phyloP scores from a whole-genome alignment of 2,113 vertebrate genomes.

The Spilogale gracilis region DNA sequence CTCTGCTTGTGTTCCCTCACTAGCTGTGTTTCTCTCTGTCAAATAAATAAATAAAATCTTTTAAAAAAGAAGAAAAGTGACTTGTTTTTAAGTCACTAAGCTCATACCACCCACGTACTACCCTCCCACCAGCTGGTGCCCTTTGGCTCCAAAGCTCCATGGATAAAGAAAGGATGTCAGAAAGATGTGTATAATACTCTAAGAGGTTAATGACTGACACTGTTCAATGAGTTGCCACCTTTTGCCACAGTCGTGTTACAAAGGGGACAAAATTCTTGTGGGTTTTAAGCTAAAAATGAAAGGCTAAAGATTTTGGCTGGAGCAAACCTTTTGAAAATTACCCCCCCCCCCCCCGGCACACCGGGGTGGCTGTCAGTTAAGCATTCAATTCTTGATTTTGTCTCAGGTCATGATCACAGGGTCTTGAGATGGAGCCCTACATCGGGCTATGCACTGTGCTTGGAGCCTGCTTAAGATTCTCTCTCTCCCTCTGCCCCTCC shows the following conservation, averaged over 20 bases:
- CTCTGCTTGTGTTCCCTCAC: too few relatives aligned
- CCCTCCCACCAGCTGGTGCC: background rate
- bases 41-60: too few relatives aligned
- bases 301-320: background rate
- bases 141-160: background rate
- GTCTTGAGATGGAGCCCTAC: background rate
- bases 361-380: background rate
- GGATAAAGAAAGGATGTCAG: background rate
- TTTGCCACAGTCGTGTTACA: background rate
- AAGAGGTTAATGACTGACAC: background rate
- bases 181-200: too few relatives aligned
- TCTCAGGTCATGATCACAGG: background rate
- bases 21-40: too few relatives aligned
- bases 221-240: background rate
- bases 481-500: background rate
- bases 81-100: background rate
- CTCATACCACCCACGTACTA: fast-evolving
- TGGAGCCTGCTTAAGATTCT: background rate
- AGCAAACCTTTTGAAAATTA: background rate
- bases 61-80: background rate
- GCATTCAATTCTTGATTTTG: background rate
- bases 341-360: fast-evolving
- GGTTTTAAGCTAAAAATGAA: background rate
- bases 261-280: background rate
- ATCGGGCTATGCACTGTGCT: background rate